These are phyloP conservation scores for Leptinotarsa rubiginosa DNA, from an alignment of 2,888 invertebrate species.

Conservation along the genomic window DNA sequence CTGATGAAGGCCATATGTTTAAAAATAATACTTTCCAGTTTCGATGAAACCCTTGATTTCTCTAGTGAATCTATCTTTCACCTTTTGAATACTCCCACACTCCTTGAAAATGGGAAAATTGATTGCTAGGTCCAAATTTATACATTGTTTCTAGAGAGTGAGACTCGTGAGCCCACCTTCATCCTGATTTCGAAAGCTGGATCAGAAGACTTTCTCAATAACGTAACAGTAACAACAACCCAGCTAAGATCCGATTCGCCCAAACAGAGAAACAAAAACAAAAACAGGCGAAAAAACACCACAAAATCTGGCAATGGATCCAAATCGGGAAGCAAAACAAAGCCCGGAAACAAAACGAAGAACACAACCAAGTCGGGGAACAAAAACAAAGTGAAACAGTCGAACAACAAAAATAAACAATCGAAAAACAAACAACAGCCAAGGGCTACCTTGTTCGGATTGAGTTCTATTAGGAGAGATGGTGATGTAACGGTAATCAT, in stretches of 20 bases:
- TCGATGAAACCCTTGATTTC: too few species aligned
- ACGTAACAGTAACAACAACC: slow-evolving; percentile 47
- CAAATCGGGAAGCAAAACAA: slow-evolving; percentile 57
- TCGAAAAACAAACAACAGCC: slow-evolving; percentile 70
- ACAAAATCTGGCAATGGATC: slow-evolving; percentile 63
- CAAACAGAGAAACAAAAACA: slow-evolving; percentile 54
- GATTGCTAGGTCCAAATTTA: too few species aligned
- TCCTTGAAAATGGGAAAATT: too few species aligned
- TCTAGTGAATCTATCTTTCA: too few species aligned
- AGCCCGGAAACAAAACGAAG: slow-evolving; percentile 54
- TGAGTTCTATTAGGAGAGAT: slow-evolving; percentile 81
- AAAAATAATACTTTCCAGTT: too few species aligned
- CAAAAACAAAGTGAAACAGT: slow-evolving; percentile 42
- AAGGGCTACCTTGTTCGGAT: slow-evolving; percentile 82
- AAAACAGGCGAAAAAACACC: slow-evolving; percentile 43
- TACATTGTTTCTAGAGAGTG: slow-evolving; percentile 48
- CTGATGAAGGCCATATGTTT: too few species aligned
- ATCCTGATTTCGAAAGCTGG: slow-evolving; percentile 62
- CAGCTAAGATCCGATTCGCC: slow-evolving; percentile 25
- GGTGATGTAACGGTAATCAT: slow-evolving; percentile 86
- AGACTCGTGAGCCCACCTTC: slow-evolving; percentile 60
- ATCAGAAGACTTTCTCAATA: slow-evolving; percentile 44
- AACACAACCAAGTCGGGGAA: slow-evolving; percentile 19
- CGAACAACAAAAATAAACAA: slow-evolving; percentile 50
- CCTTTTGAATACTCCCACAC: too few species aligned